These are phyloP conservation scores for Ylistrum balloti DNA, from an alignment of 1,140 invertebrate species.

Conservation along the genomic window DNA sequence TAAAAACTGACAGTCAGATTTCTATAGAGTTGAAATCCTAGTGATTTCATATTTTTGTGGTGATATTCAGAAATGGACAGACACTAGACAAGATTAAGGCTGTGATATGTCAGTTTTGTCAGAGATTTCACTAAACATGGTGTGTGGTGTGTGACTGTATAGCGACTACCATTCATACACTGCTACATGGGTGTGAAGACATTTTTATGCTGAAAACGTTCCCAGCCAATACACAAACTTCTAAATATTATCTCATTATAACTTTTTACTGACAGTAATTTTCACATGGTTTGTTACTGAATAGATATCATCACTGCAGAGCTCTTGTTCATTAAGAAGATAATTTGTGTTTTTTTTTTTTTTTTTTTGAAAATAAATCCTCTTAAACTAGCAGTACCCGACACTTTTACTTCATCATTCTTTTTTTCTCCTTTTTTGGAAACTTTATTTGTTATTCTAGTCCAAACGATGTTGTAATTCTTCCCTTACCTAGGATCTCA, in stretches of 20 bases:
- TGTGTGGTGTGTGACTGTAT: neutral
- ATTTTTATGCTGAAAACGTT: neutral
- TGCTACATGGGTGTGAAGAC: neutral
- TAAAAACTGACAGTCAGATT: neutral
- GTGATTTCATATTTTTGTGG: conserved; percentile 27
- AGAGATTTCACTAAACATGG: neutral
- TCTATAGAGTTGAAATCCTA: neutral
- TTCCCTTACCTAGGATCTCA: no score
- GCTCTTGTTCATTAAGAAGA: no score
- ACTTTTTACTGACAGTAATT: no score
- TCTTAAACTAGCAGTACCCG: neutral
- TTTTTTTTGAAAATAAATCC: neutral
- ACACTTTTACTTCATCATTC: neutral
- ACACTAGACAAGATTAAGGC: conserved; percentile 8
- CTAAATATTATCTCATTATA: neutral
- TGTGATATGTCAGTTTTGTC: conserved; percentile 4
- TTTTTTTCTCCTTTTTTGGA: no score
- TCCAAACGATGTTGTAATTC: no score
- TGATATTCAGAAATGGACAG: neutral
- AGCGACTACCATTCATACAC: neutral
- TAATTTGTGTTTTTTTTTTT: no score
- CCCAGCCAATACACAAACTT: neutral
- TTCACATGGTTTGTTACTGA: no score
- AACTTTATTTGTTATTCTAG: no score
- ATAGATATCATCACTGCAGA: no score